Evolutionary conservation across 2,888 invertebrate genomes (phyloP).

Genomic region (Napeogenes sylphis): DNA sequence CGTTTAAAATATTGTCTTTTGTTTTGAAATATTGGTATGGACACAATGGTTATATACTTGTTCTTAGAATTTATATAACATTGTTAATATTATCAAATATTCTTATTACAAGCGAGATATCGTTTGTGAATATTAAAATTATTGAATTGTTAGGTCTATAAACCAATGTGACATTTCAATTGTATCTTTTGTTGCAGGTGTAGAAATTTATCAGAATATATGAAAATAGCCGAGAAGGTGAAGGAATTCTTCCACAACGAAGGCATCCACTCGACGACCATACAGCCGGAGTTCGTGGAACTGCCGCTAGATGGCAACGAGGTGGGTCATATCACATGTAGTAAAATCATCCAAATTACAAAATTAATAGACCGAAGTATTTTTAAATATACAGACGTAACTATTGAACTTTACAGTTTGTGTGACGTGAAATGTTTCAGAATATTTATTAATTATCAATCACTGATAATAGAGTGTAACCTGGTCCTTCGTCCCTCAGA

Average conservation of each 20-base stretch:
- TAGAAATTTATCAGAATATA: constrained; percentile 95
- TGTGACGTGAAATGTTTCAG: no score
- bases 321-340: constrained; percentile 38
- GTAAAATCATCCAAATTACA: no score
- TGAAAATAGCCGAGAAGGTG: constrained; percentile 97
- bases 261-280: constrained; percentile 98
- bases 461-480: no score
- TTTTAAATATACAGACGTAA: no score
- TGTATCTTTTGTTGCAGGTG: constrained; percentile 77
- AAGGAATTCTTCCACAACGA: constrained; percentile 99
- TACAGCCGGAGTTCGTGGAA: constrained; percentile 98
- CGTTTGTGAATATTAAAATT: no score
- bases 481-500: constrained; percentile 20
- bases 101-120: no score
- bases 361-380: no score
- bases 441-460: no score
- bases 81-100: no score
- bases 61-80: no score
- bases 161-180: background rate
- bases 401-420: no score
- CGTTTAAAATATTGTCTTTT: constrained; percentile 38
- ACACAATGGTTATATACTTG: no score
- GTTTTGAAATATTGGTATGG: constrained; percentile 5
- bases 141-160: background rate
- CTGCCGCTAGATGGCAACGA: constrained; percentile 77